Percentiles rank a stretch among this genome's conserved stretches.
Conservation (phyloP, 2,113 vertebrate genomes). For the Carassius gibelio region DNA sequence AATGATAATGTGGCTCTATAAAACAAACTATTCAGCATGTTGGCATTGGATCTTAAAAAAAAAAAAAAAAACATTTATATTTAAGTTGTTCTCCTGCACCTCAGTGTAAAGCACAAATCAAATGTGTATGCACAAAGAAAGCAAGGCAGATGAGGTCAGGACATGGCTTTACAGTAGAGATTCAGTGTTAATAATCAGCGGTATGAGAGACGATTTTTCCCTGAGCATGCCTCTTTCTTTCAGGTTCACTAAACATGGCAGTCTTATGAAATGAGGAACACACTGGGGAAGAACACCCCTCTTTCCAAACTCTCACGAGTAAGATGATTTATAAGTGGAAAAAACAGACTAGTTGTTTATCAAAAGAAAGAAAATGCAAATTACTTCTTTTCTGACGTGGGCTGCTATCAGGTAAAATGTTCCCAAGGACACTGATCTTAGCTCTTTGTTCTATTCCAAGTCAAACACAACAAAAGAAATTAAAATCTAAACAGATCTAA, state of each 20-base stretch:
- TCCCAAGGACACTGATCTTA: slow-evolving; percentile 1
- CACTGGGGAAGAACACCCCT: slow-evolving; percentile 1
- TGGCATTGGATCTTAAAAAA: background rate
- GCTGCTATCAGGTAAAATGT: slow-evolving; percentile 2
- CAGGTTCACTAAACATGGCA: background rate
- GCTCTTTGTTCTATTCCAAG: background rate
- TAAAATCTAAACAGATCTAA: slow-evolving; percentile 7
- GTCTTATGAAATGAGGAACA: slow-evolving; percentile 5
- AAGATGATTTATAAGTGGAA: background rate
- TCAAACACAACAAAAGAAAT: background rate
- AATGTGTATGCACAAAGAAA: background rate
- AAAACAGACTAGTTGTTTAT: background rate
- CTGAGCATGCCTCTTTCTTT: slow-evolving; percentile 10
- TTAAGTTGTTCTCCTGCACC: background rate
- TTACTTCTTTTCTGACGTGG: slow-evolving; percentile 15
- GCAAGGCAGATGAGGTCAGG: background rate
- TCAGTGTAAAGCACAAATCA: background rate
- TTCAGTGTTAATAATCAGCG: background rate
- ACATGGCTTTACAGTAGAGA: background rate
- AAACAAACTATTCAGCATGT: background rate
- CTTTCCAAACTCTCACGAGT: background rate
- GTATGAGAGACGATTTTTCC: background rate
- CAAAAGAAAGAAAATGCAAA: slow-evolving; percentile 7
- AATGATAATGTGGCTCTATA: too few relatives aligned
- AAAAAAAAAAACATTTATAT: background rate